Evolutionary conservation across 2,888 invertebrate genomes (phyloP).

Genomic region (Hoplodrina blanda): DNA sequence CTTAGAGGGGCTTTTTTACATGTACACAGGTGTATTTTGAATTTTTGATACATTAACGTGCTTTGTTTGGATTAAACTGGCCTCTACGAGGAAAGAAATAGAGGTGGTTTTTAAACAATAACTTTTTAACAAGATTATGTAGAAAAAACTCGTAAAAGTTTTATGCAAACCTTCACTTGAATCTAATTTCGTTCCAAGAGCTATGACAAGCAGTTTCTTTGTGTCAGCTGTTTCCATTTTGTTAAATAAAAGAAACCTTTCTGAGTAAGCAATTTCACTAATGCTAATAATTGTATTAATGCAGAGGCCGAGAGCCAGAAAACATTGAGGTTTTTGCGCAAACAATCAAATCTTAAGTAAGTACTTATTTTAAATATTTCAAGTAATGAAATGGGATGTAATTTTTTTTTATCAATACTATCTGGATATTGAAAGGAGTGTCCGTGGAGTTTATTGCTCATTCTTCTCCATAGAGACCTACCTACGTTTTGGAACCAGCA

Average conservation of each 20-base stretch:
- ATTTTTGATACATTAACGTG: slow-evolving; percentile 68
- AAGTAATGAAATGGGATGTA: too few relatives aligned
- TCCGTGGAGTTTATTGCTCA: too few relatives aligned
- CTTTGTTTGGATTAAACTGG: slow-evolving; percentile 51
- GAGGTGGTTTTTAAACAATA: slow-evolving; percentile 32
- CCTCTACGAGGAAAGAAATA: slow-evolving; percentile 25
- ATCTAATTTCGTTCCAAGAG: slow-evolving; percentile 33
- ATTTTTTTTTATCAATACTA: too few relatives aligned
- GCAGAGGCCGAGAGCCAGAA: slow-evolving; percentile 18
- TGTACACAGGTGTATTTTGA: slow-evolving; percentile 76
- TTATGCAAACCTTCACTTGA: slow-evolving; percentile 42
- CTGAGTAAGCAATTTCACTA: slow-evolving; percentile 45
- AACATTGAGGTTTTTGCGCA: slow-evolving; percentile 16
- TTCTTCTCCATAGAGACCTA: too few relatives aligned
- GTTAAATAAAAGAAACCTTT: slow-evolving; percentile 43
- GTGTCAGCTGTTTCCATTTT: slow-evolving; percentile 36
- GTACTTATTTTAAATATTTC: too few relatives aligned
- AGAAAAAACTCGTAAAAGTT: slow-evolving; percentile 42
- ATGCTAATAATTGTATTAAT: slow-evolving; percentile 43
- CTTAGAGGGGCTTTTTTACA: slow-evolving; percentile 72
- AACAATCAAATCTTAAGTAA: slow-evolving; percentile 22
- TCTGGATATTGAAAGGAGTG: too few relatives aligned
- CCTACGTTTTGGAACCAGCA: too few relatives aligned
- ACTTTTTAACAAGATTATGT: slow-evolving; percentile 18
- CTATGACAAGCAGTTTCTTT: slow-evolving; percentile 20